Evolutionary conservation across 2,888 invertebrate genomes (phyloP), one percentile per base, ranked within the genome.

Genomic region (Heliconius ethilla): DNA sequence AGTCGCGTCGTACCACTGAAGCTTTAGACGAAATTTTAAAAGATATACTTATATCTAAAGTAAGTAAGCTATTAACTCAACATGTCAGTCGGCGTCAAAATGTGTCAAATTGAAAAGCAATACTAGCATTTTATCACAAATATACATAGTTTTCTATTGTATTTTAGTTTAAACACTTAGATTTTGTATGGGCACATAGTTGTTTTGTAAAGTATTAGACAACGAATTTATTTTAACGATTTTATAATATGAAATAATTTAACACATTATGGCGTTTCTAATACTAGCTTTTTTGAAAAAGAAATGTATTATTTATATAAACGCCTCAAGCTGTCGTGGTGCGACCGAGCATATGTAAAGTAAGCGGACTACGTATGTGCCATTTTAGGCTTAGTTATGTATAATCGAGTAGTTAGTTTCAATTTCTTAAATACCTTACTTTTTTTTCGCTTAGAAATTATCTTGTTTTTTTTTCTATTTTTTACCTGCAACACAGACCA

Each of bases 321-420:
- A 66, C 22, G n/a, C 4, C 7, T 40, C 29, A 7, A 77, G n/a
- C 62, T 55, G 29, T 66, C 15, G 80, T 78, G 79, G 80, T 79
- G 78, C 81, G 78, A 81, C 75, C 78, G 51, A 63, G 75, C 55
- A 55, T 76, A 76, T 77, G 78, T 79, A 75, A 77, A 69, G 70
- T 69, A 72, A 85, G 88, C 88, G 89, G 87, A 89, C 82, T 81
- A 84, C 84, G 82, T 82, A 87, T 86, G 92, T 92, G 92, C 92
- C 92, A 93, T 91, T 89, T 85, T 91, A 91, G 88, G 86, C 87
- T 89, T 91, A 91, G 91, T 86, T 89, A 89, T 91, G 87, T 89
- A 88, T 92, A 83, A 89, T 86, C 82, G 84, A 79, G 82, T 91
- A 92, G 89, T 86, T 92, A 91, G 91, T 86, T 87, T 85, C 84